Evolutionary conservation across 2,797 vertebrate genomes (phyloP).

Genomic region (Oreortyx pictus): DNA sequence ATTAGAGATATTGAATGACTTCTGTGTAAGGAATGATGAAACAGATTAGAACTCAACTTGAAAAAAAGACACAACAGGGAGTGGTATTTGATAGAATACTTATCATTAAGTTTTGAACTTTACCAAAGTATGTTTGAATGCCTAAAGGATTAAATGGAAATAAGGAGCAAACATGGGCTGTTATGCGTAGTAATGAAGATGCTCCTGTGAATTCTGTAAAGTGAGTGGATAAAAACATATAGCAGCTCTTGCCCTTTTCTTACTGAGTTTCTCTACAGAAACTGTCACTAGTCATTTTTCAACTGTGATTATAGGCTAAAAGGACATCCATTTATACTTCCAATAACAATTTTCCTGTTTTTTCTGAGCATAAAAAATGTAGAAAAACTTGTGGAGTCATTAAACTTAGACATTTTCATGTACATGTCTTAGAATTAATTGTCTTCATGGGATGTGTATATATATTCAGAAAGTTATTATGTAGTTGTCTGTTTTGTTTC

Average conservation of each 20-base stretch:
- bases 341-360: not conserved
- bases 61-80: not conserved
- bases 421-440: not conserved
- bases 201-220: not conserved
- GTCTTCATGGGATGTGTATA: not conserved
- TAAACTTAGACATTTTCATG: rapidly evolving
- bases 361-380: not conserved
- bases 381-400: not conserved
- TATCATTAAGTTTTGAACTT: not conserved
- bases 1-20: not conserved
- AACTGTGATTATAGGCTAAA: not conserved
- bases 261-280: not conserved
- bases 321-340: not conserved
- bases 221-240: not conserved
- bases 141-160: not conserved
- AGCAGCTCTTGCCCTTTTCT: not conserved
- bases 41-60: not conserved
- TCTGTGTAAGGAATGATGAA: not conserved
- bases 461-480: not conserved
- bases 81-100: not conserved
- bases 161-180: not conserved
- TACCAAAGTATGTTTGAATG: not conserved
- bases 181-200: not conserved
- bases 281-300: not conserved
- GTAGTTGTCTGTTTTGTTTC: not conserved